Percentiles rank a stretch among this genome's conserved stretches.
Evolutionary conservation across 1,140 invertebrate species (phyloP).

Genomic region (Ditylenchus dipsaci): DNA sequence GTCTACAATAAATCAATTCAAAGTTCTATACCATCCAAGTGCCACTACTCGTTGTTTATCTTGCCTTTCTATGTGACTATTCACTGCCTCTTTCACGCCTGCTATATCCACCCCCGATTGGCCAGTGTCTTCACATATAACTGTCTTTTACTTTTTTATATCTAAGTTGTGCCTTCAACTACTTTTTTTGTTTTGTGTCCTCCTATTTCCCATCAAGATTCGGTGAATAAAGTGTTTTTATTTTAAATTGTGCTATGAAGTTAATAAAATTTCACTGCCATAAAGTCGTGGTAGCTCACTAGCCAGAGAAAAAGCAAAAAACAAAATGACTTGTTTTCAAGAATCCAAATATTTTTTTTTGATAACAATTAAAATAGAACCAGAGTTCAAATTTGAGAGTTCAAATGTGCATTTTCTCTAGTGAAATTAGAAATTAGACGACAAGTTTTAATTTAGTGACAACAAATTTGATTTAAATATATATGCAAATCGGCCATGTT

Average conservation of each 20-base stretch:
- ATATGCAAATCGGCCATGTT: too few relatives aligned
- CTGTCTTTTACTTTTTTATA: background rate
- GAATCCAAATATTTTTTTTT: too few relatives aligned
- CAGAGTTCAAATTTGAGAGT: too few relatives aligned
- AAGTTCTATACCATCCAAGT: background rate
- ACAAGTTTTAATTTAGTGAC: too few relatives aligned
- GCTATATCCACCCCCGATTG: background rate
- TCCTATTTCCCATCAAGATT: background rate
- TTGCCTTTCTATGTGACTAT: background rate
- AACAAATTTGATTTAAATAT: too few relatives aligned
- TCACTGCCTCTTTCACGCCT: background rate
- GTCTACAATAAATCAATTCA: background rate
- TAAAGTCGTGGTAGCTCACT: too few relatives aligned
- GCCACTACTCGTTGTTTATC: background rate
- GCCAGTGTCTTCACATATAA: background rate
- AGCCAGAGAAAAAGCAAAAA: too few relatives aligned
- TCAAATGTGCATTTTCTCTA: too few relatives aligned
- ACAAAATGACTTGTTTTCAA: too few relatives aligned
- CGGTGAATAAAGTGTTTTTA: slow-evolving; percentile 9
- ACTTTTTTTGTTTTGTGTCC: background rate
- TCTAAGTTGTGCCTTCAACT: background rate
- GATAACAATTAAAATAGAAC: too few relatives aligned
- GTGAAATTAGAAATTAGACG: too few relatives aligned
- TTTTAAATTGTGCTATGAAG: background rate
- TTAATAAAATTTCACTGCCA: background rate